These are phyloP conservation scores for Panagrolaimus sp. DNA, from an alignment of 1,140 invertebrate species.

Conservation along the genomic window DNA sequence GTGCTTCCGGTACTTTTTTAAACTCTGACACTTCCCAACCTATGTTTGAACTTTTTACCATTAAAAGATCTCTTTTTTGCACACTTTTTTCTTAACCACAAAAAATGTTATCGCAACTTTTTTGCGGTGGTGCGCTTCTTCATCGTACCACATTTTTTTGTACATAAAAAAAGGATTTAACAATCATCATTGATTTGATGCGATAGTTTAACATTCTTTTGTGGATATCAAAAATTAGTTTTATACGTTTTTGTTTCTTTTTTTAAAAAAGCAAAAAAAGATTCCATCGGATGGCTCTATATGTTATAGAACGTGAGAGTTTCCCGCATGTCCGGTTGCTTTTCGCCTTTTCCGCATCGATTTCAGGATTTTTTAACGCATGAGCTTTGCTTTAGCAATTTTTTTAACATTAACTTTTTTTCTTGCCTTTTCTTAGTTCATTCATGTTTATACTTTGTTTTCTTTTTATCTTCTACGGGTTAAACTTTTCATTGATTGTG, in stretches of 20 bases:
- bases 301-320: constrained; percentile 5
- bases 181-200: background rate
- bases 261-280: background rate
- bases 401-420: no score
- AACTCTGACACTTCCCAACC: no score
- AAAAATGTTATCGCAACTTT: background rate
- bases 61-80: no score
- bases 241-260: background rate
- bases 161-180: background rate
- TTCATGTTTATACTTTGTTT: background rate
- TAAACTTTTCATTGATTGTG: no score
- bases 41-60: no score
- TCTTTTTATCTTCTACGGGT: background rate
- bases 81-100: no score
- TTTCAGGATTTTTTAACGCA: constrained; percentile 3
- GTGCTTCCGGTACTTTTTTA: no score
- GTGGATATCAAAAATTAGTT: background rate
- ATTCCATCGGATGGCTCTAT: constrained; percentile 3
- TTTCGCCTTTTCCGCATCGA: constrained; percentile 8
- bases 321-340: constrained; percentile 7
- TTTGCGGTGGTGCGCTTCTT: constrained; percentile 2
- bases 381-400: background rate
- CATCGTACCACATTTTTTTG: background rate
- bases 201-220: background rate
- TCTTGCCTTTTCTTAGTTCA: background rate